Conservation (phyloP, 2,888 invertebrate genomes). For the Mermis nigrescens region DNA sequence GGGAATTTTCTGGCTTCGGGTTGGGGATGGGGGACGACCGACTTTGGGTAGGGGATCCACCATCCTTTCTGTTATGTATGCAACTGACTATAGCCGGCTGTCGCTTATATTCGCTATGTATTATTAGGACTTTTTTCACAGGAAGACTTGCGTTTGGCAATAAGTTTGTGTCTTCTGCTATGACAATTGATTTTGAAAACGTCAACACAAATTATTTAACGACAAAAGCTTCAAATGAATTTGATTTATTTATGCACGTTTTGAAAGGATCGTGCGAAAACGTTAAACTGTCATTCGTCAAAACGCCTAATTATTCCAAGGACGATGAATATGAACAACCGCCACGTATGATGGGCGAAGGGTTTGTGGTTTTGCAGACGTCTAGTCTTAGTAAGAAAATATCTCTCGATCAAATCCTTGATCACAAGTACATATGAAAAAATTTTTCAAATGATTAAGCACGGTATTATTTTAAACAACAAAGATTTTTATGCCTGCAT, state of each 20-base stretch:
- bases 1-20: no score
- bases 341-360: constrained; percentile 91
- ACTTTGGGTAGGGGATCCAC: no score
- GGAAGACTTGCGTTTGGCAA: constrained; percentile 87
- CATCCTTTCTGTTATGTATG: no score
- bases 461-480: no score
- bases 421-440: no score
- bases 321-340: constrained; percentile 52
- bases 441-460: no score
- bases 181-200: constrained; percentile 70
- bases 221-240: constrained; percentile 49
- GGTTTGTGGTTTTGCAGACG: constrained; percentile 85
- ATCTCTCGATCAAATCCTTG: no score
- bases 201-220: constrained; percentile 83
- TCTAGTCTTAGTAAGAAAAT: constrained; percentile 38
- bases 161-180: constrained; percentile 70
- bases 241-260: constrained; percentile 87
- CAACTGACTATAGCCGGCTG: no score
- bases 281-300: constrained; percentile 76
- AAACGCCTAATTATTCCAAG: constrained; percentile 79
- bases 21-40: no score
- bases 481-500: no score
- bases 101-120: no score
- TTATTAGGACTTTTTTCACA: constrained; percentile 42
- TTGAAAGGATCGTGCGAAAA: constrained; percentile 69